A percentile compares a stretch with the other conserved stretches of the same genome.
These are phyloP conservation scores for Lycocerus yunnanus DNA, from an alignment of 2,888 invertebrate genomes.

Conservation along the genomic window DNA sequence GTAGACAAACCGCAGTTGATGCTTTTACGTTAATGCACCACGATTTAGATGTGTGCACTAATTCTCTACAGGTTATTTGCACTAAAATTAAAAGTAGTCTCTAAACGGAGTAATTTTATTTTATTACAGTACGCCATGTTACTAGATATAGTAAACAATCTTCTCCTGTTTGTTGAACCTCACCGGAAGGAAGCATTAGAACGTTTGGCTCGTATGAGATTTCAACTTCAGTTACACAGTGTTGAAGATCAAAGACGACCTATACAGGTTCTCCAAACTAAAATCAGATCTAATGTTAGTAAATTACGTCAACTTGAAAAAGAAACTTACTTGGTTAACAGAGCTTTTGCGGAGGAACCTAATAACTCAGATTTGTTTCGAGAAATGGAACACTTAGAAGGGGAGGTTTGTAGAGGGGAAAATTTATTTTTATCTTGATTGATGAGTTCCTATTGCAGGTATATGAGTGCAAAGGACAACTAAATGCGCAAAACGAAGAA, in stretches of 20 bases:
- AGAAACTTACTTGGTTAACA: constrained; percentile 85
- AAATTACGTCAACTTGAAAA: constrained; percentile 85
- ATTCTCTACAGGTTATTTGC: constrained; percentile 74
- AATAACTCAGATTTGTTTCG: constrained; percentile 63
- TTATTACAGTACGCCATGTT: constrained; percentile 87
- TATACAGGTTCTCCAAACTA: constrained; percentile 89
- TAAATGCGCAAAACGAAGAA: constrained; percentile 89
- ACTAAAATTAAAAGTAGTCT: not conserved
- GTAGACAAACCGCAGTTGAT: constrained; percentile 87
- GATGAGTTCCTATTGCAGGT: constrained; percentile 59
- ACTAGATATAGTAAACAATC: constrained; percentile 95
- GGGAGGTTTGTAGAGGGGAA: constrained; percentile 57
- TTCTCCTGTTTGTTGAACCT: constrained; percentile 95
- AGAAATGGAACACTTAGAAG: constrained; percentile 74
- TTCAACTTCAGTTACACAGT: constrained; percentile 89
- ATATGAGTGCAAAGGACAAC: constrained; percentile 86
- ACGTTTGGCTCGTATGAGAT: constrained; percentile 88
- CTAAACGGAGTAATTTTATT: not conserved
- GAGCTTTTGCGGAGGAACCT: constrained; percentile 74
- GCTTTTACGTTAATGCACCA: constrained; percentile 98
- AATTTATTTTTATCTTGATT: not conserved
- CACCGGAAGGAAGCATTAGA: constrained; percentile 90
- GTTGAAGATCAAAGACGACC: constrained; percentile 91
- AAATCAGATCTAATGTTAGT: constrained; percentile 75
- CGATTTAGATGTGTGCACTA: constrained; percentile 97